Percentiles rank a stretch among this genome's conserved stretches.
These are phyloP conservation scores for Tolmerus cingulatus DNA, from an alignment of 2,888 invertebrate genomes.

Conservation along the genomic window DNA sequence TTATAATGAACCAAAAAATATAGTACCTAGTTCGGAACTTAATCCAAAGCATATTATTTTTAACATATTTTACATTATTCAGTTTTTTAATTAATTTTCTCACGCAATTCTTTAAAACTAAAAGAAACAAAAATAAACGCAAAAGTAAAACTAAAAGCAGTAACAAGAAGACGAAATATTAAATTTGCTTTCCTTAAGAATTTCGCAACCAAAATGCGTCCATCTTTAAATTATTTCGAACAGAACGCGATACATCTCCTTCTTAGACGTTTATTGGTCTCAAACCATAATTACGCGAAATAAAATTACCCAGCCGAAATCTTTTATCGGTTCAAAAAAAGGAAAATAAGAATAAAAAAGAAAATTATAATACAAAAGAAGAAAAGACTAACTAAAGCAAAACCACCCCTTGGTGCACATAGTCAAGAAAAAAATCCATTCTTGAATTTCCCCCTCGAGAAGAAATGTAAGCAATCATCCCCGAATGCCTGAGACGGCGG, in stretches of 20 bases:
- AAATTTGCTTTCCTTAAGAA: not conserved
- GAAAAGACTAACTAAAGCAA: not conserved
- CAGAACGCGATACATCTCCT: not conserved
- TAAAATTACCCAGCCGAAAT: not conserved
- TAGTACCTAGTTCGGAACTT: too few relatives aligned
- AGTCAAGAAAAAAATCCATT: not conserved
- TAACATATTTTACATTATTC: not conserved
- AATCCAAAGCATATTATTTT: too few relatives aligned
- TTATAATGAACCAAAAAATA: too few relatives aligned
- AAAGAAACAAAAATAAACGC: too few relatives aligned
- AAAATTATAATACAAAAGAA: not conserved
- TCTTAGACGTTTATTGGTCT: not conserved
- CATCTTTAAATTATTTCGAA: not conserved
- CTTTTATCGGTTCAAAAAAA: not conserved
- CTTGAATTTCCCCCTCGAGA: not conserved
- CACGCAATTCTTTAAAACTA: not conserved
- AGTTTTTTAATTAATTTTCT: not conserved
- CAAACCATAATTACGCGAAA: not conserved
- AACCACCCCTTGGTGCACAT: not conserved
- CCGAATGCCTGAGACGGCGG: not conserved
- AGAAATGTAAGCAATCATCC: constrained; percentile 1
- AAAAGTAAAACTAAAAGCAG: not conserved
- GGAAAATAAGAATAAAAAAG: not conserved
- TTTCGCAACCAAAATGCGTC: not conserved
- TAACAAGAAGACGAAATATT: not conserved